A percentile compares a stretch with the other conserved stretches of the same genome.
phyloP scores from a whole-genome alignment of 2,113 vertebrate species.

The Corapipo altera region DNA sequence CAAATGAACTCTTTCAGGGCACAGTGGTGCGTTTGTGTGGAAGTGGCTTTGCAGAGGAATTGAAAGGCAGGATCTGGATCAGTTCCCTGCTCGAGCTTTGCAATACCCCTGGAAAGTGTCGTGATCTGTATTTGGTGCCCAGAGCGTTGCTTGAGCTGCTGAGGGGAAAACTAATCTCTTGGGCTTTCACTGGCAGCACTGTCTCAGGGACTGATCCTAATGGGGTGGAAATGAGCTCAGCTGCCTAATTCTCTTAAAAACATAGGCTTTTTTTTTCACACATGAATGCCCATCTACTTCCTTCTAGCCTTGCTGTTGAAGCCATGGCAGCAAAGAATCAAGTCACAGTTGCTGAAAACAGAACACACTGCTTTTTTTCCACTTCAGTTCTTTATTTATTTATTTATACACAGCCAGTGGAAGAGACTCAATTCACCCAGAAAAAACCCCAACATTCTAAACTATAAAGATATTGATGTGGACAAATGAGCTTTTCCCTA shows the following conservation, averaged over 20 bases:
- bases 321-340: constrained; percentile 42
- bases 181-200: constrained; percentile 59
- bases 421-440: background rate
- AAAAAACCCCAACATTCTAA: background rate
- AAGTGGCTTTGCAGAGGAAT: constrained; percentile 30
- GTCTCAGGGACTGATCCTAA: constrained; percentile 67
- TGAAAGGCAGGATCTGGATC: constrained; percentile 52
- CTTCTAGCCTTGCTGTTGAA: constrained; percentile 48
- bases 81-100: constrained; percentile 39
- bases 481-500: background rate
- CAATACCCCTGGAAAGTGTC: constrained; percentile 40
- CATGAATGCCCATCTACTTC: constrained; percentile 56
- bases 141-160: constrained; percentile 59
- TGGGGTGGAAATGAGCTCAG: constrained; percentile 74
- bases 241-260: constrained; percentile 75
- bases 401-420: background rate
- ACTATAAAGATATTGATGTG: background rate
- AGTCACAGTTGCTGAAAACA: background rate
- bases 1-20: constrained; percentile 28
- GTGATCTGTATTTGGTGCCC: constrained; percentile 55
- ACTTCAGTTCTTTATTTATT: background rate
- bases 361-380: background rate
- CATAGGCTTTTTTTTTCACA: constrained; percentile 61
- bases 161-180: constrained; percentile 66
- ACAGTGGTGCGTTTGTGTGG: constrained; percentile 21